Evolutionary conservation across 2,113 vertebrate genomes (phyloP), one percentile per base, ranked within the genome.

Genomic region (Ifrita kowaldi): DNA sequence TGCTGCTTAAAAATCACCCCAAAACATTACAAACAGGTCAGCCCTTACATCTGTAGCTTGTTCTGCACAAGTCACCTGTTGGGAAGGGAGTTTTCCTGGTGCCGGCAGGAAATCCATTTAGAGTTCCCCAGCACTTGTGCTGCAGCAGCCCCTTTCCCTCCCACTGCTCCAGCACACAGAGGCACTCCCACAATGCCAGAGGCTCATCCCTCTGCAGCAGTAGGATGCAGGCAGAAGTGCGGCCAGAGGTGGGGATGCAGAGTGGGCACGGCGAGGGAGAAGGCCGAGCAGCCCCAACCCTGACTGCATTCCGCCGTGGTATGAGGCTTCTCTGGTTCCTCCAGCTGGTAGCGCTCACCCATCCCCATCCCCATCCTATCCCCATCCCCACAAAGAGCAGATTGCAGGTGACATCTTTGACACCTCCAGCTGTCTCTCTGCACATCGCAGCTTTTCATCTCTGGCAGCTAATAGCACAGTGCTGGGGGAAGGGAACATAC

Each of bases 341-440:
- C 60, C 75, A 44, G 78, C 11, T 87, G 89, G n/a, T 42, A 75
- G 50, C 10, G 57, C 47, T 85, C 56, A 67, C 70, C 35, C 63
- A 23, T 53, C 12, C 32, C 30, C 37, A 52, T 52, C 20, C 30
- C 30, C 37, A 52, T 52, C 20, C 30, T 37, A 44, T 22, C 21
- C 46, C 50, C n/a, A 53, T 63, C 64, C 27, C 60, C 22, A 39
- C 79, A 70, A 75, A 78, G 62, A 88, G 83, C 89, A 88, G 73
- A 69, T 87, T 69, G 84, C 73, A 81, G 87, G 87, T 91, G 92
- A 89, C 90, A 96, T 67, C 64, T 77, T 16, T 91, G 90, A 93
- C 93, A 91, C 69, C 50, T 91, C 81, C 78, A 63, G 65, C 89
- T 94, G 69, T 41, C 70, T 85, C 74, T 63, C 62, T 83, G 56